phyloP scores from a whole-genome alignment of 1,140 invertebrate genomes.

The Pachypeltis micranthus region DNA sequence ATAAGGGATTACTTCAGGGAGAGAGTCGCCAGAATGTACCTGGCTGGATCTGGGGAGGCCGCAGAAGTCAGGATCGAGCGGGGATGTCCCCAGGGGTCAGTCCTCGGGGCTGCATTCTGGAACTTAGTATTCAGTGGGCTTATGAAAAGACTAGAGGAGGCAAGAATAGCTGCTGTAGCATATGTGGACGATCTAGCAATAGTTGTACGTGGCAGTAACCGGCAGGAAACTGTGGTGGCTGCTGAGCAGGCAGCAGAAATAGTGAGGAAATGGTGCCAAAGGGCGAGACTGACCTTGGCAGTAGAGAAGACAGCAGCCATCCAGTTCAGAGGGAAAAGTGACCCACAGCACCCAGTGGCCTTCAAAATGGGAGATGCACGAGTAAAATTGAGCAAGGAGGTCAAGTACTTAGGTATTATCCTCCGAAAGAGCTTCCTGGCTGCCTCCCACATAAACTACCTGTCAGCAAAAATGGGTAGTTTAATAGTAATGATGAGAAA shows the following conservation, averaged over 20 bases:
- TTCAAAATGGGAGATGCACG: not conserved
- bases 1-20: not conserved
- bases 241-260: not conserved
- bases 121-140: not conserved
- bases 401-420: not conserved
- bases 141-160: not conserved
- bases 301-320: not conserved
- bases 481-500: not conserved
- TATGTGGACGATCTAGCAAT: not conserved
- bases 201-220: not conserved
- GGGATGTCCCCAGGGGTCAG: not conserved
- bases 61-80: not conserved
- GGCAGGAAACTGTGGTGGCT: not conserved
- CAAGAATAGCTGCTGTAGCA: not conserved
- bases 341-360: not conserved
- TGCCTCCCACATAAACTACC: not conserved
- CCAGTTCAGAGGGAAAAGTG: not conserved
- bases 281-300: not conserved
- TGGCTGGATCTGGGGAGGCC: not conserved
- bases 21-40: not conserved
- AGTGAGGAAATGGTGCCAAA: not conserved
- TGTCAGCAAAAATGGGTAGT: not conserved
- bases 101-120: too few relatives aligned
- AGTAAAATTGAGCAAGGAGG: not conserved
- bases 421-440: not conserved